A percentile compares a stretch with the other conserved stretches of the same genome.
phyloP scores from a whole-genome alignment of 2,797 vertebrate species.

The Spondyliosoma cantharus region DNA sequence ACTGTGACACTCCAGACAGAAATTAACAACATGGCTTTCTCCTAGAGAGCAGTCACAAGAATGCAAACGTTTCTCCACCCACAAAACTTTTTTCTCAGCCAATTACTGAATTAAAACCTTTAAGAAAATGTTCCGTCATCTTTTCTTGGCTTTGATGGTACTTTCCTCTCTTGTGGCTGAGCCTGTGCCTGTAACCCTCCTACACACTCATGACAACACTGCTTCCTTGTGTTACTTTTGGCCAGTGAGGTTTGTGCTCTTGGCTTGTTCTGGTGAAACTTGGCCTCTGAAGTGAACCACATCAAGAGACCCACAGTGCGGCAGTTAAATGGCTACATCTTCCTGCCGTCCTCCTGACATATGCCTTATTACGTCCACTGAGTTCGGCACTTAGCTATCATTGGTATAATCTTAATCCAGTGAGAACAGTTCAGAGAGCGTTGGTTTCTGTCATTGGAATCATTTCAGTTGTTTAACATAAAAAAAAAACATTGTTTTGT shows the following conservation, averaged over 20 bases:
- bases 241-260: constrained; percentile 30
- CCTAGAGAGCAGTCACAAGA: constrained; percentile 17
- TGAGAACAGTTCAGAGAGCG: background rate
- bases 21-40: constrained; percentile 33
- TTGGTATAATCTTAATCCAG: background rate
- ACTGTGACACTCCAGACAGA: constrained; percentile 24
- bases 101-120: constrained; percentile 20
- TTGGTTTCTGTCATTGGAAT: background rate
- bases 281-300: constrained; percentile 30
- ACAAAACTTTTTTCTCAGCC: constrained; percentile 5
- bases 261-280: constrained; percentile 57
- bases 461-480: too few species aligned
- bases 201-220: constrained; percentile 56
- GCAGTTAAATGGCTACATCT: constrained; percentile 10
- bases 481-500: too few species aligned
- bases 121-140: constrained; percentile 36
- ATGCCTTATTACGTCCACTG: background rate
- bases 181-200: constrained; percentile 51
- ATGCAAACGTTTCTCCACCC: constrained; percentile 22
- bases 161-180: constrained; percentile 58
- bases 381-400: background rate
- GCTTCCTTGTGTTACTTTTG: constrained; percentile 66
- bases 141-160: constrained; percentile 45
- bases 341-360: background rate
- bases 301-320: constrained; percentile 20